These are phyloP conservation scores for Tapirus indicus DNA, from an alignment of 2,797 vertebrate species.

Conservation along the genomic window DNA sequence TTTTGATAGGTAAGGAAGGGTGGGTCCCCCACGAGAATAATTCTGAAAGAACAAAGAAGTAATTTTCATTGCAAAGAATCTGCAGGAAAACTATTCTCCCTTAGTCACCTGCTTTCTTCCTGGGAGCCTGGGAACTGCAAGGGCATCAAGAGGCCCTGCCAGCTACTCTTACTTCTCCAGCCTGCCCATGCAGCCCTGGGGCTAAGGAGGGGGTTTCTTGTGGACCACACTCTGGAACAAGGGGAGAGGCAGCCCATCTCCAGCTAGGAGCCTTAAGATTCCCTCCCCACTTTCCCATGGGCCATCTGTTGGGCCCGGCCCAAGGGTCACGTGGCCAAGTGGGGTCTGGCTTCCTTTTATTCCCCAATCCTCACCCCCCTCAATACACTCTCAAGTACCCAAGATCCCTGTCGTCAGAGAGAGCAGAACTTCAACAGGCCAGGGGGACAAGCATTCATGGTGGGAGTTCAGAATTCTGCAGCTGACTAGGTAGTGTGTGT, in stretches of 20 bases:
- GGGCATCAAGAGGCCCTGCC: background rate
- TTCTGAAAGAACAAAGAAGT: conserved; percentile 49
- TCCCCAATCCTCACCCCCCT: background rate
- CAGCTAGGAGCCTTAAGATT: background rate
- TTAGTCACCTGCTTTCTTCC: background rate
- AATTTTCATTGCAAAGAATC: background rate
- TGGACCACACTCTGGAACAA: background rate
- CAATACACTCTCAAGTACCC: background rate
- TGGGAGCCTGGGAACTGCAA: background rate
- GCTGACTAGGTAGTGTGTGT: background rate
- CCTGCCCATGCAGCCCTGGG: background rate
- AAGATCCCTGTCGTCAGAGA: background rate
- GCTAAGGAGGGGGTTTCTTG: background rate
- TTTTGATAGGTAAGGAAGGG: conserved; percentile 16
- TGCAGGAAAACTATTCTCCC: background rate
- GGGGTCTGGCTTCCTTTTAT: background rate
- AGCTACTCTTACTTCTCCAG: background rate
- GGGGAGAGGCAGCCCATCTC: background rate
- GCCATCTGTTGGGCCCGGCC: background rate
- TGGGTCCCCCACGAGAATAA: background rate
- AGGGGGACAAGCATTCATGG: background rate
- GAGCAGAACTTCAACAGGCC: background rate
- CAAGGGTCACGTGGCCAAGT: background rate
- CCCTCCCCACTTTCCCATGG: background rate
- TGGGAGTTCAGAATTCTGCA: background rate